phyloP scores from a whole-genome alignment of 2,797 vertebrate species.

The Epinephelus coioides region DNA sequence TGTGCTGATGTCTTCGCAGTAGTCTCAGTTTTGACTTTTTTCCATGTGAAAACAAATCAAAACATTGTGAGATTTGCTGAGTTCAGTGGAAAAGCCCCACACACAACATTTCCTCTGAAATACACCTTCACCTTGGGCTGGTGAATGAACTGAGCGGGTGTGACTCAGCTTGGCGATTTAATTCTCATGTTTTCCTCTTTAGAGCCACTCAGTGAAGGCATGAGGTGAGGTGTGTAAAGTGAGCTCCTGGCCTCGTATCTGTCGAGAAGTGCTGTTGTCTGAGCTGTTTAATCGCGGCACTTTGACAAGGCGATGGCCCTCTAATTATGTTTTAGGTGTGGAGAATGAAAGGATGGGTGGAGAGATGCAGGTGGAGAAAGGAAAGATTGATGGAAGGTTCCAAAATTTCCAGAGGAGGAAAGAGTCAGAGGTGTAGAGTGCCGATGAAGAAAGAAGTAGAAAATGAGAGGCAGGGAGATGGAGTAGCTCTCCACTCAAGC shows the following conservation, averaged over 20 bases:
- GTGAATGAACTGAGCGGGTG: conserved; percentile 35
- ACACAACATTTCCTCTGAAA: conserved; percentile 13
- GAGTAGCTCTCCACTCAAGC: conserved; percentile 71
- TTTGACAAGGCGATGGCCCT: conserved; percentile 43
- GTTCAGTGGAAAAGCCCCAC: not conserved
- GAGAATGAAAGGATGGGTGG: conserved; percentile 15
- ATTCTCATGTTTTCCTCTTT: conserved; percentile 62
- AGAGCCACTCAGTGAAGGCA: conserved; percentile 36
- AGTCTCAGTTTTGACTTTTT: not conserved
- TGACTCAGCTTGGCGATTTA: conserved; percentile 48
- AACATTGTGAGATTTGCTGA: conserved; percentile 6
- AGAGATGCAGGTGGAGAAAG: conserved; percentile 6
- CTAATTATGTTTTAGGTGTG: conserved; percentile 36
- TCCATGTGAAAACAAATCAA: not conserved
- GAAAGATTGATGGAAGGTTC: conserved; percentile 6
- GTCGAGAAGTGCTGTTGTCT: conserved; percentile 46
- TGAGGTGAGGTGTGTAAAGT: conserved; percentile 39
- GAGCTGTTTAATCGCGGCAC: conserved; percentile 59
- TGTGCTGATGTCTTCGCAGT: not conserved
- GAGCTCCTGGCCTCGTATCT: conserved; percentile 52
- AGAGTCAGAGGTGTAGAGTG: conserved; percentile 32
- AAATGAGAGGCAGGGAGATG: conserved; percentile 45
- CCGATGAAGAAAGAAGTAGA: conserved; percentile 26
- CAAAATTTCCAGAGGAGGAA: conserved; percentile 1
- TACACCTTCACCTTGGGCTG: conserved; percentile 12